Percentiles rank a stretch among this genome's conserved stretches.
Conservation (phyloP, 2,888 invertebrate species). For the Philopedon plagiatum region DNA sequence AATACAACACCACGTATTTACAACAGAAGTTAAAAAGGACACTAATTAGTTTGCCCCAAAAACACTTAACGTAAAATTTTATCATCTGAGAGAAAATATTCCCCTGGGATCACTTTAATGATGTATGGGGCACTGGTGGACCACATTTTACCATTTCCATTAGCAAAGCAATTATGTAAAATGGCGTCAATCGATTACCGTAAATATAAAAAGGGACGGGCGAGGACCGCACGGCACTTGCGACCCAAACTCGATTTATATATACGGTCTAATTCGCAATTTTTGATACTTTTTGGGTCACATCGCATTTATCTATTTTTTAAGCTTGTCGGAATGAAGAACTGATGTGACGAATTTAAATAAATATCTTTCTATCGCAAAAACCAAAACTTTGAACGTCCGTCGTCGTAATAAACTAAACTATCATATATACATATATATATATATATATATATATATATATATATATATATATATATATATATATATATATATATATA, state of each 20-base stretch:
- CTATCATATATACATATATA: too few relatives aligned
- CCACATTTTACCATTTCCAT: conserved; percentile 29
- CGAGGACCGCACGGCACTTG: background rate
- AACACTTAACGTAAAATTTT: background rate
- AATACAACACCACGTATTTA: too few relatives aligned
- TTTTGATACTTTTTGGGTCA: background rate
- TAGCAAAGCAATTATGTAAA: conserved; percentile 20
- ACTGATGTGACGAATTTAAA: too few relatives aligned
- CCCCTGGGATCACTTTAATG: conserved; percentile 1
- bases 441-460: too few relatives aligned
- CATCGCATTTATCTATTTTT: background rate
- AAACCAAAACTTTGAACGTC: too few relatives aligned
- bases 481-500: too few relatives aligned
- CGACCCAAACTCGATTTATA: conserved; percentile 12
- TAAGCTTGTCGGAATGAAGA: background rate
- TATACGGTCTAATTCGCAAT: background rate
- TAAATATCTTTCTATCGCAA: too few relatives aligned
- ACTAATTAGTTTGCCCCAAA: too few relatives aligned
- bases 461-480: too few relatives aligned
- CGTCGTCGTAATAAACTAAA: too few relatives aligned
- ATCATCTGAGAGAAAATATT: background rate
- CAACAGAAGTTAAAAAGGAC: too few relatives aligned
- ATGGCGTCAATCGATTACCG: conserved; percentile 24
- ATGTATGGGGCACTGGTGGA: conserved; percentile 15
- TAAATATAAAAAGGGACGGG: conserved; percentile 14